Conservation (phyloP, 2,113 vertebrate genomes). For the Sylvietta virens region DNA sequence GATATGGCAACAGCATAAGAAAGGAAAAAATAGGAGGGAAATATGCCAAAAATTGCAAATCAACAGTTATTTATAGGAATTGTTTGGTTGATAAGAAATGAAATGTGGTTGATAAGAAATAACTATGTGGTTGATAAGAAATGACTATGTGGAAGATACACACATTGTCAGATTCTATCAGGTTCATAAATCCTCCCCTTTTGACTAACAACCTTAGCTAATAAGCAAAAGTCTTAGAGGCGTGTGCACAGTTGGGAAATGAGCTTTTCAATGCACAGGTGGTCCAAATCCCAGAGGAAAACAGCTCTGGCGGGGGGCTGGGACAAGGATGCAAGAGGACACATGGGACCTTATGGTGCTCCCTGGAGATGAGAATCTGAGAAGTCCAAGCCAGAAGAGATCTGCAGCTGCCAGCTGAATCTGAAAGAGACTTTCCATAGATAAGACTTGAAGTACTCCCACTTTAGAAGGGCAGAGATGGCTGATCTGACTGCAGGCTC, state of each 20-base stretch:
- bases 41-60: background rate
- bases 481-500: background rate
- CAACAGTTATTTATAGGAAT: background rate
- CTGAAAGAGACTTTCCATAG: background rate
- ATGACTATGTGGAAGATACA: background rate
- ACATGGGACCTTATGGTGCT: fast-evolving
- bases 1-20: background rate
- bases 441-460: background rate
- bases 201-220: background rate
- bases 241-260: background rate
- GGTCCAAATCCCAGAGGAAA: background rate
- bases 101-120: background rate
- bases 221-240: background rate
- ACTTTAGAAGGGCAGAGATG: background rate
- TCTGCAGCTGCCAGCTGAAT: background rate
- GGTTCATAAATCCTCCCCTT: background rate
- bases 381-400: background rate
- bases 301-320: background rate
- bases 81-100: background rate
- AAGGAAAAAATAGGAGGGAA: background rate
- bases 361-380: background rate
- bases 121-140: background rate
- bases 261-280: background rate
- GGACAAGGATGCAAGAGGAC: background rate
- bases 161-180: background rate